A percentile compares a stretch with the other conserved stretches of the same genome.
phyloP scores from a whole-genome alignment of 2,888 invertebrate genomes.

The Ochlodes sylvanus region DNA sequence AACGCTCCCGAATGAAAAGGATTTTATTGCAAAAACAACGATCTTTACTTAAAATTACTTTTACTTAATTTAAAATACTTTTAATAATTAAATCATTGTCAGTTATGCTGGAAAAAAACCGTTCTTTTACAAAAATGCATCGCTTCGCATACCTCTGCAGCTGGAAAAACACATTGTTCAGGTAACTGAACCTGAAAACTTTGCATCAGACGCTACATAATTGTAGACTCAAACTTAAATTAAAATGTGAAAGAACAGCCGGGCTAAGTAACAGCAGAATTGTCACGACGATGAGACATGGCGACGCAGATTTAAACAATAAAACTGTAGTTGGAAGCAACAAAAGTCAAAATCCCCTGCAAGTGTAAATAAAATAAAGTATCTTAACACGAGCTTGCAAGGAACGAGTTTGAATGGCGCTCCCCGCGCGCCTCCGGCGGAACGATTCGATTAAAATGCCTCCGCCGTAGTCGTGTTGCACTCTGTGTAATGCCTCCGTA shows the following conservation, averaged over 20 bases:
- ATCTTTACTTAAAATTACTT: too few relatives aligned
- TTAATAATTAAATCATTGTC: neutral
- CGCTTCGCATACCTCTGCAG: too few relatives aligned
- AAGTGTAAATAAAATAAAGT: constrained; percentile 3
- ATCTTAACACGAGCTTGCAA: neutral
- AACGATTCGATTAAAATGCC: constrained; percentile 23
- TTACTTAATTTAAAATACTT: constrained; percentile 6
- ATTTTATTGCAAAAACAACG: too few relatives aligned
- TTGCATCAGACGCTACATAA: too few relatives aligned
- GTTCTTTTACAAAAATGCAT: too few relatives aligned
- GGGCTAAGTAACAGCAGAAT: too few relatives aligned
- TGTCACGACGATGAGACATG: neutral
- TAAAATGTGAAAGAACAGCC: too few relatives aligned
- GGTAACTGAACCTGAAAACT: too few relatives aligned
- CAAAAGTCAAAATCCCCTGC: neutral
- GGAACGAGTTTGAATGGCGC: neutral
- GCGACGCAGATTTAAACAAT: neutral
- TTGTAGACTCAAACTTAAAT: too few relatives aligned
- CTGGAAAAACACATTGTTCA: too few relatives aligned
- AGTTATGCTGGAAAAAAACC: too few relatives aligned
- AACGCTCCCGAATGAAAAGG: neutral
- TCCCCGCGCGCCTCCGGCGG: neutral
- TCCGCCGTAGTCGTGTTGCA: neutral
- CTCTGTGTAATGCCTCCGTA: constrained; percentile 7
- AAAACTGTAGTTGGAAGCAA: neutral